A percentile compares a stretch with the other conserved stretches of the same genome.
Conservation (phyloP, 2,888 invertebrate species). For the Morpho achilles region DNA sequence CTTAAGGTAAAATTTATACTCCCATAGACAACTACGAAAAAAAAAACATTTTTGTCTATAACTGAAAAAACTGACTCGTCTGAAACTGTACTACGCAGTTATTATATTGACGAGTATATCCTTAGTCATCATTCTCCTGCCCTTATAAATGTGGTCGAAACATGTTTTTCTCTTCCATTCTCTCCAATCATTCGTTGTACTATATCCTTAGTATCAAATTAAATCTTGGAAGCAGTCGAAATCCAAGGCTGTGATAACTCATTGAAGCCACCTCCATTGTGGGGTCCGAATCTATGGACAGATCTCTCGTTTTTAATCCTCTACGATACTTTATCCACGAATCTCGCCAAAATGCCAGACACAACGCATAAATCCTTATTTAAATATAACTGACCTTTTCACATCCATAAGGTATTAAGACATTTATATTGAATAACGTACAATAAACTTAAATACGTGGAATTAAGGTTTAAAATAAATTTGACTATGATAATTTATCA, state of each 20-base stretch:
- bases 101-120: too few species aligned
- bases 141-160: too few species aligned
- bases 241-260: conserved; percentile 45
- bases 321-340: conserved; percentile 66
- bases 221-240: conserved; percentile 24
- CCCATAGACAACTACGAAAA: too few species aligned
- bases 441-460: conserved; percentile 32
- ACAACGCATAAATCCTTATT: conserved; percentile 78
- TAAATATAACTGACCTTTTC: conserved; percentile 61
- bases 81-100: too few species aligned
- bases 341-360: conserved; percentile 77
- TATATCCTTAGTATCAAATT: not conserved
- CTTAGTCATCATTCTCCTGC: too few species aligned
- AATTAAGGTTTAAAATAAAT: conserved; percentile 36
- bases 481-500: not conserved
- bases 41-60: too few species aligned
- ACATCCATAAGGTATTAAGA: conserved; percentile 35
- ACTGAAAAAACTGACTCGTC: too few species aligned
- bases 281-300: conserved; percentile 49
- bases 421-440: conserved; percentile 23
- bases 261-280: conserved; percentile 43
- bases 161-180: too few species aligned
- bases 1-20: too few species aligned
- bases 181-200: not conserved
- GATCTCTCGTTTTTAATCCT: conserved; percentile 58